phyloP scores from a whole-genome alignment of 2,797 vertebrate species.

The Hypotaenidia philippensis region DNA sequence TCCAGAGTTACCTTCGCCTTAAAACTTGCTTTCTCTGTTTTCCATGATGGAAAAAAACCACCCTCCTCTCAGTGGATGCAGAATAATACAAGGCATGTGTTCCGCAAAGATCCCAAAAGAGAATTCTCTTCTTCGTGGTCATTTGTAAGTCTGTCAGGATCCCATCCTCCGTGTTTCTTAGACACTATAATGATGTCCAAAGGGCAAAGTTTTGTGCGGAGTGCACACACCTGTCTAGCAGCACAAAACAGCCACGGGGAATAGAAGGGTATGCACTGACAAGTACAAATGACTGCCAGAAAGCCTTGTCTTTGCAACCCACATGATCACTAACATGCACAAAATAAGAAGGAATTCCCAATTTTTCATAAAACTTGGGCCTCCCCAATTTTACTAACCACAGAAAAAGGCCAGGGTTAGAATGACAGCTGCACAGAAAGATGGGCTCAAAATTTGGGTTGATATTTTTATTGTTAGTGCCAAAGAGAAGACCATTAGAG shows the following conservation, averaged over 20 bases:
- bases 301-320: background rate
- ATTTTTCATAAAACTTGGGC: background rate
- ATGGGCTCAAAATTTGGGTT: background rate
- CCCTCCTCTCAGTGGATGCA: background rate
- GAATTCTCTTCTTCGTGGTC: background rate
- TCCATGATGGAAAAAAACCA: background rate
- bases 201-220: constrained; percentile 53
- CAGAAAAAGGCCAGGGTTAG: background rate
- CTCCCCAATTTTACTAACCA: background rate
- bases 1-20: background rate
- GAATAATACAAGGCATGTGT: background rate
- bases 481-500: background rate
- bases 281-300: constrained; percentile 56
- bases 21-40: background rate
- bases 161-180: constrained; percentile 23
- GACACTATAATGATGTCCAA: constrained; percentile 54
- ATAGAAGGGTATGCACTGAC: constrained; percentile 45
- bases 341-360: background rate
- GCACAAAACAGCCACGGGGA: constrained; percentile 47
- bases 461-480: background rate
- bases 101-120: constrained; percentile 5
- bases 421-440: background rate
- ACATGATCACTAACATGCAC: background rate
- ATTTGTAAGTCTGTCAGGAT: constrained; percentile 62
- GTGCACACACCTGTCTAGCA: constrained; percentile 64